Base-by-base conservation (phyloP, 2,888 invertebrate species). In the Nomada ferruginata region DNA sequence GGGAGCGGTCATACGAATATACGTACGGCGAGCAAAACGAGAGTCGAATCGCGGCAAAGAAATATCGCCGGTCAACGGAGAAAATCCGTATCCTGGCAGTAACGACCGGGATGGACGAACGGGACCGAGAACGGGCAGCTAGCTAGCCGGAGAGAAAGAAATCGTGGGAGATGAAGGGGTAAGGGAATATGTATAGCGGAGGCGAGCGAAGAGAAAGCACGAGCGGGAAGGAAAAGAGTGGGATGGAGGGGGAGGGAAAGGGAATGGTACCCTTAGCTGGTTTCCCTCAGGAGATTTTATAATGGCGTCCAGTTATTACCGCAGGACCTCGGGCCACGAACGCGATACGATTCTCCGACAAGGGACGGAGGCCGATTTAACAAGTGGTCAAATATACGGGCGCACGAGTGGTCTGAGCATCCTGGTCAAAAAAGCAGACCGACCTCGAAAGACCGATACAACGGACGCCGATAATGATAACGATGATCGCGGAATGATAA, bases 291-390 rank as follows among this genome's bases (percentile, higher is more conserved):
- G 93, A 93, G 91, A 90, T 92, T 93, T 93, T 93, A 93, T 93
- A 93, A 93, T 93, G 93, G 93, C 92, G 93, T 93, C 92, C 93
- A 93, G 93, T 93, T 93, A 93, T 93, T 93, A 93, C 91, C 90
- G 91, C 90, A 91, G 91, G 91, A 92, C 92, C 92, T 91, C 90
- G 89, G 91, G 92, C 92, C 89, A 91, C 91, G 91, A 91, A 92
- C 91, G 89, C 92, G 92, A 91, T 92, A 90, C 90, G 91, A 91
- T 91, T 91, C 91, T 89, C 90, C 91, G 90, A 92, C 92, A 91
- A 92, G 90, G 90, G 89, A 90, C 89, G 90, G 77, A 86, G 87
- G 89, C 90, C 91, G 92, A 91, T 92, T 92, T 92, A 92, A 92
- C 92, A 92, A 92, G 91, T 90, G 90, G 91, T 90, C 89, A 87